Conservation (phyloP, 2,888 invertebrate genomes). For the Tetanocera ferruginea region DNA sequence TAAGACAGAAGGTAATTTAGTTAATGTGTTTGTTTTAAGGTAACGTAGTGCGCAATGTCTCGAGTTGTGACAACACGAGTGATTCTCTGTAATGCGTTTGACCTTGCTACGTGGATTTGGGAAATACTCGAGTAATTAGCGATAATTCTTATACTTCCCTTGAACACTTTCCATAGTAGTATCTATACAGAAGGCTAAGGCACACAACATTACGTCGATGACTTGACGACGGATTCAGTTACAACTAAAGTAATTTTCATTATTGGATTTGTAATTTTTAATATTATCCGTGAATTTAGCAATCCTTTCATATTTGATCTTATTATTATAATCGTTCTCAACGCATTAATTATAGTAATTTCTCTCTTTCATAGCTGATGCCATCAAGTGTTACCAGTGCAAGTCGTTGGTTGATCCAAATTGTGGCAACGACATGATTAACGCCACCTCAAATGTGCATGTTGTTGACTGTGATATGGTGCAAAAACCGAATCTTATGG, state of each 20-base stretch:
- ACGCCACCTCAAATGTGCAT: conserved; percentile 55
- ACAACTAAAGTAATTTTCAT: not conserved
- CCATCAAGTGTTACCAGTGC: conserved; percentile 66
- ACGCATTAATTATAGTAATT: too few relatives aligned
- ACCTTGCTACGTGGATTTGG: too few relatives aligned
- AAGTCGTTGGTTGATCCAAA: conserved; percentile 62
- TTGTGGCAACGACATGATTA: conserved; percentile 61
- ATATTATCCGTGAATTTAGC: not conserved
- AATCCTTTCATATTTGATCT: not conserved
- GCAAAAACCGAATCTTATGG: conserved; percentile 55
- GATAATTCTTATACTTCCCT: too few relatives aligned
- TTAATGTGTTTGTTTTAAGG: too few relatives aligned
- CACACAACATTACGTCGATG: too few relatives aligned
- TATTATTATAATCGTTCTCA: not conserved
- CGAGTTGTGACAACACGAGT: too few relatives aligned
- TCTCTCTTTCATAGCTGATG: conserved; percentile 57
- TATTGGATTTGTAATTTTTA: not conserved
- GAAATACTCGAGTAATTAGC: too few relatives aligned
- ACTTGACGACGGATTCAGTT: not conserved
- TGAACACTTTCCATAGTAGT: too few relatives aligned
- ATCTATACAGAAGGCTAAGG: too few relatives aligned
- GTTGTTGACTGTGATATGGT: conserved; percentile 61
- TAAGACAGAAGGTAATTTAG: too few relatives aligned
- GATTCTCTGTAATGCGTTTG: too few relatives aligned
- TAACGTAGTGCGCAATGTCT: too few relatives aligned